These are phyloP conservation scores for Pituophis catenifer DNA, from an alignment of 2,113 vertebrate species.

Conservation along the genomic window DNA sequence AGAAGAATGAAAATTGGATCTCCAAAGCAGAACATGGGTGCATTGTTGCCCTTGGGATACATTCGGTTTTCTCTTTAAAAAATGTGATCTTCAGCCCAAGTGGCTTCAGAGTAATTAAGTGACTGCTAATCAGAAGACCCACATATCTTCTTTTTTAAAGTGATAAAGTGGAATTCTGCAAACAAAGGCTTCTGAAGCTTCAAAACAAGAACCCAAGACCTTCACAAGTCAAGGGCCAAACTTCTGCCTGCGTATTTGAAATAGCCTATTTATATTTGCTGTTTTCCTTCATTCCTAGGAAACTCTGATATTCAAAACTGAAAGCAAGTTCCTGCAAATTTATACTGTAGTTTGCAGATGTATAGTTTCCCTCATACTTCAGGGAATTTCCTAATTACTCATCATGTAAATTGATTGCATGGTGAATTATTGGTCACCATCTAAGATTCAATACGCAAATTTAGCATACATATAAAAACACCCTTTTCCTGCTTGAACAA, in stretches of 20 bases:
- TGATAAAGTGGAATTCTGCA: not conserved
- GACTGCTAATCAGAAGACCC: not conserved
- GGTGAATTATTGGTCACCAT: not conserved
- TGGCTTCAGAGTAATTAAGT: not conserved
- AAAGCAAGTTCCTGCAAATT: not conserved
- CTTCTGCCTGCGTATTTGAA: not conserved
- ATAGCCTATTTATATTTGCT: not conserved
- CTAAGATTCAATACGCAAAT: not conserved
- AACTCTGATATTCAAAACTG: not conserved
- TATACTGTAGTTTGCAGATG: not conserved
- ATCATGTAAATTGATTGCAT: not conserved
- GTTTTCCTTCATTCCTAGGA: not conserved
- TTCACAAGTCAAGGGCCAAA: not conserved
- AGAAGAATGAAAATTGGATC: not conserved
- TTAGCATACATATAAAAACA: not conserved
- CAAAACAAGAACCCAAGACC: not conserved
- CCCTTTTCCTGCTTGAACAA: not conserved
- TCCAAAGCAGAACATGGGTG: not conserved
- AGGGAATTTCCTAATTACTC: not conserved
- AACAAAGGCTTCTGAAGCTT: not conserved
- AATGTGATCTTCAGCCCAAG: conserved; percentile 9
- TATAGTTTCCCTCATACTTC: not conserved
- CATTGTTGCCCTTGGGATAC: not conserved
- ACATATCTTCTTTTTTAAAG: no score
- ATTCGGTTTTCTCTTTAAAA: not conserved